phyloP scores from a whole-genome alignment of 2,797 vertebrate species.

The Anniella stebbinsi region DNA sequence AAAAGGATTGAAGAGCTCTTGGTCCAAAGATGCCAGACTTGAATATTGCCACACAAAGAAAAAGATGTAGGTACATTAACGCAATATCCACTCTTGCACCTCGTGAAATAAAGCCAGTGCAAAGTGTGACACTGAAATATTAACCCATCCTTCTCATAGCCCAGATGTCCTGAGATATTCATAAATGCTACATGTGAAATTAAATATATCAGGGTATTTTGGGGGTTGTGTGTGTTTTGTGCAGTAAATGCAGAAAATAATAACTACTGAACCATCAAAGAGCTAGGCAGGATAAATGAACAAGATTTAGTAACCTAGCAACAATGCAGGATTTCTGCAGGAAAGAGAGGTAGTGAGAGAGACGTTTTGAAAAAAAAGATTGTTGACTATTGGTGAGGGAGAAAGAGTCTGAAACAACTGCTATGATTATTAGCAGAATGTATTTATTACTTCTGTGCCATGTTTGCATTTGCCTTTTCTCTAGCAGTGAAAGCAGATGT shows the following conservation, averaged over 20 bases:
- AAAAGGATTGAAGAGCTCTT: background rate
- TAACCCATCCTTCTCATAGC: background rate
- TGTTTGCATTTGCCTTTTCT: background rate
- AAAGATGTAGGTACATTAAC: background rate
- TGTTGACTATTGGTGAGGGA: background rate
- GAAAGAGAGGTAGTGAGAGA: background rate
- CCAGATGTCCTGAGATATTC: background rate
- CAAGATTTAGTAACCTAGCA: constrained; percentile 51
- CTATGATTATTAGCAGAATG: constrained; percentile 20
- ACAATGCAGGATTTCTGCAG: constrained; percentile 35
- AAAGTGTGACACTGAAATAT: accelerated
- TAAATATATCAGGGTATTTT: background rate
- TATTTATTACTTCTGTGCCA: accelerated
- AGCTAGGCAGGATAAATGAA: constrained; percentile 26
- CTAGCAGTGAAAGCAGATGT: background rate
- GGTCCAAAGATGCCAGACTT: background rate
- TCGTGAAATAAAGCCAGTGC: background rate
- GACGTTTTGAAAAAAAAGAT: background rate
- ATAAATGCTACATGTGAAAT: background rate
- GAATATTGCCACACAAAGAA: background rate
- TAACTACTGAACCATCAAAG: background rate
- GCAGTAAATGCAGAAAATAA: background rate
- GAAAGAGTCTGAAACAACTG: background rate
- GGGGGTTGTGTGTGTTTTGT: background rate
- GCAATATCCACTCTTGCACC: background rate